Evolutionary conservation across 1,140 invertebrate species (phyloP), one percentile per base, ranked within the genome.

Genomic region (Drosophila melanogaster): DNA sequence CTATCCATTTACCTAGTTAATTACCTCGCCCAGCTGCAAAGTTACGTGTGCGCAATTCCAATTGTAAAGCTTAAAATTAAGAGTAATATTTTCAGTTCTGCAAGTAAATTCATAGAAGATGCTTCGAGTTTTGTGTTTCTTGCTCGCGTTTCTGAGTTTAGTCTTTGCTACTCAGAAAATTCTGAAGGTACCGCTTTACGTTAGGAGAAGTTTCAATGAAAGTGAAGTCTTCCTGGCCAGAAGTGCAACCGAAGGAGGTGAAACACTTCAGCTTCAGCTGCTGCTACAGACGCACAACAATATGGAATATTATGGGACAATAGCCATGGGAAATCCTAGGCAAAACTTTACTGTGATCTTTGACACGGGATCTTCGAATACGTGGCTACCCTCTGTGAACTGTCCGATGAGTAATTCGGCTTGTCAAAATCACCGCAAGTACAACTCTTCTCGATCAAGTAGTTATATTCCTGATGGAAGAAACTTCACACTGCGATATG

Each of bases 401-500:
- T 90, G 85, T 5, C 70, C 62, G 3, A 33, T 8, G 0, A 66
- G 37, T 14, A 89, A 87, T 53, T 19, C 19, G 0, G 71, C 72
- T 40, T 87, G 83, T 38, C 79, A 83, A 19, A 50, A n/a, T 1
- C 78, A 87, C 64, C 64, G 46, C 33, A 57, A 47, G 15, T 99
- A 99, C 93, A 95, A 99, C 93, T 95, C 95, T 69, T 93, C 89
- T 22, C 96, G 96, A 90, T 99, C 98, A 0, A 94, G 92, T 0
- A 96, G 96, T 1, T 99, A 99, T 93, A 92, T 94, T 66, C 91
- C 93, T 57, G 99, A 99, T 94, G 98, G 98, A 62, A 98, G 97
- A 0, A 92, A 94, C 54, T 99, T 99, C 92, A 95, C 94, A 22
- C 99, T 99, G 90, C 95, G 94, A 59, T 99, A 99, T 94, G 99